Evolutionary conservation across 2,888 invertebrate genomes (phyloP).

Genomic region (Lasioglossum calceatum): DNA sequence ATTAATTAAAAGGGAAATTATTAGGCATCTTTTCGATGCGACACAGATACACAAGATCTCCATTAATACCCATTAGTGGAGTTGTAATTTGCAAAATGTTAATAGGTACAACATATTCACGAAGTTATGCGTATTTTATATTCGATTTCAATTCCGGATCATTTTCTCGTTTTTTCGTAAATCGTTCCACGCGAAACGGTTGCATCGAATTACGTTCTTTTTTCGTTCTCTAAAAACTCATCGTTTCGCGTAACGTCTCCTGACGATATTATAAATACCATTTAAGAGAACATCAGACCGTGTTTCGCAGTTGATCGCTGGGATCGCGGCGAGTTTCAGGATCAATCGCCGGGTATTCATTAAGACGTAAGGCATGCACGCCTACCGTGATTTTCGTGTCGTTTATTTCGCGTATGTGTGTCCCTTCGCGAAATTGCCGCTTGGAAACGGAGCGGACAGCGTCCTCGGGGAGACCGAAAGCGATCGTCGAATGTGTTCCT

Average conservation of each 20-base stretch:
- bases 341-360: slow-evolving; percentile 36
- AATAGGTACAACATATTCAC: background rate
- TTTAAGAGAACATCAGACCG: slow-evolving; percentile 3
- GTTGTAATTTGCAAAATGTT: background rate
- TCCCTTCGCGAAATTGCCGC: slow-evolving; percentile 39
- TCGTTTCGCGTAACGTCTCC: background rate
- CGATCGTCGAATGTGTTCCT: slow-evolving; percentile 19
- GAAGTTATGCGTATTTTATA: background rate
- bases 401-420: slow-evolving; percentile 26
- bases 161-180: background rate
- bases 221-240: background rate
- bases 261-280: slow-evolving; percentile 12
- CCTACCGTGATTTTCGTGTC: slow-evolving; percentile 40
- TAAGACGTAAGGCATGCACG: slow-evolving; percentile 40
- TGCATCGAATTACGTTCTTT: background rate
- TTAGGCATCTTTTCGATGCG: background rate
- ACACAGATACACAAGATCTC: background rate
- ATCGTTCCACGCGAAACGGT: background rate
- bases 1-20: background rate
- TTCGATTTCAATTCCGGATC: background rate
- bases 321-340: slow-evolving; percentile 1
- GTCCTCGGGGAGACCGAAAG: background rate
- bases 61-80: background rate
- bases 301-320: slow-evolving; percentile 11
- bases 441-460: slow-evolving; percentile 15